Evolutionary conservation across 2,797 vertebrate species (phyloP).

Genomic region (Salmo trutta): DNA sequence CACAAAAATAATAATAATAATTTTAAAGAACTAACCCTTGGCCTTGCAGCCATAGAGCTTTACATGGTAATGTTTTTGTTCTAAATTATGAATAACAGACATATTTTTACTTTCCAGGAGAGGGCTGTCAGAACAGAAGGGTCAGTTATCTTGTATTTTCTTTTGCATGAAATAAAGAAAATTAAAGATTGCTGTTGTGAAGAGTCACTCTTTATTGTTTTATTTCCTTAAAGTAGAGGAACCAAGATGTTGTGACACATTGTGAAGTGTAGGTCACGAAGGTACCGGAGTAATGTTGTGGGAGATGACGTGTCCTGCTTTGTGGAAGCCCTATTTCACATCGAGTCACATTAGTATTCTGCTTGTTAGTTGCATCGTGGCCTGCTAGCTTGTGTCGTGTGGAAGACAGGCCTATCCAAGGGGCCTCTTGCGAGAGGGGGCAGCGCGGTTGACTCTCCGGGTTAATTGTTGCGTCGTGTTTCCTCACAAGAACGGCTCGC

Average conservation of each 20-base stretch:
- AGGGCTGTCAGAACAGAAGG: too few relatives aligned
- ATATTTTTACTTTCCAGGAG: too few relatives aligned
- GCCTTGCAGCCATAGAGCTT: too few relatives aligned
- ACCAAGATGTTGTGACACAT: background rate
- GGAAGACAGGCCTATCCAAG: background rate
- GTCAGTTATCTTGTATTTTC: too few relatives aligned
- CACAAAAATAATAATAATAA: too few relatives aligned
- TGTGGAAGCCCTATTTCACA: conserved; percentile 26
- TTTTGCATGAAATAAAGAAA: too few relatives aligned
- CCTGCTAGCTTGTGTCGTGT: conserved; percentile 12
- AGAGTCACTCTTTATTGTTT: background rate
- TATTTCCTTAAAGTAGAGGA: background rate
- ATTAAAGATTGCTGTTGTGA: background rate
- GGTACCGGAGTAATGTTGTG: background rate
- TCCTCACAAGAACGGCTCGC: conserved; percentile 5
- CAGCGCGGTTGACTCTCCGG: conserved; percentile 12
- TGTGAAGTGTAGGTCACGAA: background rate
- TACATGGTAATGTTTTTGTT: too few relatives aligned
- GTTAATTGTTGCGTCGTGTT: conserved; percentile 9
- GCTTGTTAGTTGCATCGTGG: conserved; percentile 8
- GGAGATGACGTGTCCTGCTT: conserved; percentile 29
- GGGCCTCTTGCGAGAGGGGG: background rate
- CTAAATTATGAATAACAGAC: too few relatives aligned
- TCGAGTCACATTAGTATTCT: conserved; percentile 40
- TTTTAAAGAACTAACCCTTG: too few relatives aligned